Evolutionary conservation across 2,113 vertebrate species (phyloP).

Genomic region (Thermophis baileyi): DNA sequence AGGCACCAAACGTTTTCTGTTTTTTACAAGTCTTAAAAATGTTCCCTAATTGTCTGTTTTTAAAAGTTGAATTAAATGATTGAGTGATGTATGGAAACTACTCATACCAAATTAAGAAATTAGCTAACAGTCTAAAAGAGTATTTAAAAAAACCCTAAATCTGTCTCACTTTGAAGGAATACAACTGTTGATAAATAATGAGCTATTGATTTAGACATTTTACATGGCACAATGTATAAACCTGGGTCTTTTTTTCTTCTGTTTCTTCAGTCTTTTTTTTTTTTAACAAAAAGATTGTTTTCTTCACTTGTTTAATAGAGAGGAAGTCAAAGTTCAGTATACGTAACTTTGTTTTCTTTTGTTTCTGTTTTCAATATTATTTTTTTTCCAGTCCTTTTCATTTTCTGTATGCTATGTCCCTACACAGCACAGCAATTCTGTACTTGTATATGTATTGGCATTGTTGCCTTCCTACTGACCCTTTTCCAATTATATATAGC

Average conservation of each 20-base stretch:
- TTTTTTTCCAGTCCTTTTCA: too few species aligned
- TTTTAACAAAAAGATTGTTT: not conserved
- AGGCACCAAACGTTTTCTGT: not conserved
- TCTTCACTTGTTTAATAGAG: not conserved
- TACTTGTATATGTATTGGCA: not conserved
- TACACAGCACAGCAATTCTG: not conserved
- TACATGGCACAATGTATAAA: not conserved
- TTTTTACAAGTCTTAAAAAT: not conserved
- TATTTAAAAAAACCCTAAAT: not conserved
- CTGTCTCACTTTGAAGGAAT: not conserved
- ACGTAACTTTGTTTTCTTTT: not conserved
- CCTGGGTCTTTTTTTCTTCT: not conserved
- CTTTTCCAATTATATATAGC: not conserved
- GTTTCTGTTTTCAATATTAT: not conserved
- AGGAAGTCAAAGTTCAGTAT: not conserved
- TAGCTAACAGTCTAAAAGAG: not conserved
- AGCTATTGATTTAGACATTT: not conserved
- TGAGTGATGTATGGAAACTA: not conserved
- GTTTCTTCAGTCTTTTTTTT: not conserved
- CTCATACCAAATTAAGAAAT: not conserved
- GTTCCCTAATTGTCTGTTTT: not conserved
- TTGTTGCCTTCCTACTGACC: not conserved
- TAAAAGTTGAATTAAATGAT: not conserved
- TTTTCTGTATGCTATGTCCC: not conserved
- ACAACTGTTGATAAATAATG: not conserved